These are phyloP conservation scores for Chunga burmeisteri DNA, from an alignment of 2,113 vertebrate species.

Conservation along the genomic window DNA sequence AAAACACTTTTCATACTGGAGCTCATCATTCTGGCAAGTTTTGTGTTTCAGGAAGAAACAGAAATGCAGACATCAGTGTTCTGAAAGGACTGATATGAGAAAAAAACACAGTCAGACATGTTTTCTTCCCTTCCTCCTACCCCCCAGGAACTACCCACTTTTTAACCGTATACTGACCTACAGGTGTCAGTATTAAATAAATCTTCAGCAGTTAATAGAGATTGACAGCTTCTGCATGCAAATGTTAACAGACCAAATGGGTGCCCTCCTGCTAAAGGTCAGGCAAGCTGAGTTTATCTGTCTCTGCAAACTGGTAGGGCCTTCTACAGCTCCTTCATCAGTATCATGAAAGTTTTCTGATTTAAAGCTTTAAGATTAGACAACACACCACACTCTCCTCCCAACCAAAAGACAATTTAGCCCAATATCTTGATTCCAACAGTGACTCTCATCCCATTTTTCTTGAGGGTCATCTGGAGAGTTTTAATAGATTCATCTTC, in stretches of 20 bases:
- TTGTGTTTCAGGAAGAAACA: background rate
- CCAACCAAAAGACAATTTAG: background rate
- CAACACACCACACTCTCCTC: background rate
- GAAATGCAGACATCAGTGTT: background rate
- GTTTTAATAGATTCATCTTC: background rate
- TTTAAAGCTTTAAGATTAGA: background rate
- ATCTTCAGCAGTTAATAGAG: background rate
- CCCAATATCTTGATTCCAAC: background rate
- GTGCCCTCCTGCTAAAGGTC: background rate
- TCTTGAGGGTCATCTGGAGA: background rate
- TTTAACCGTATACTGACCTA: background rate
- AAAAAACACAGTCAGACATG: background rate
- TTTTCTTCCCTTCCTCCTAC: background rate
- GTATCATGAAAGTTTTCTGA: background rate
- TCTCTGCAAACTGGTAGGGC: background rate
- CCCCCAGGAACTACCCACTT: background rate
- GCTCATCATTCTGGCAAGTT: background rate
- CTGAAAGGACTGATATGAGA: background rate
- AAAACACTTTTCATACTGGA: background rate
- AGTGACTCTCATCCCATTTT: background rate
- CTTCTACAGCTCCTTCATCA: background rate
- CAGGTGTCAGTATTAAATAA: background rate
- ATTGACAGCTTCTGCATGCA: background rate
- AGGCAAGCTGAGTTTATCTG: background rate
- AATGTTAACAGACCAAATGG: background rate